Base-by-base conservation (phyloP, 1,140 invertebrate species). In the Cecropterus lyciades region DNA sequence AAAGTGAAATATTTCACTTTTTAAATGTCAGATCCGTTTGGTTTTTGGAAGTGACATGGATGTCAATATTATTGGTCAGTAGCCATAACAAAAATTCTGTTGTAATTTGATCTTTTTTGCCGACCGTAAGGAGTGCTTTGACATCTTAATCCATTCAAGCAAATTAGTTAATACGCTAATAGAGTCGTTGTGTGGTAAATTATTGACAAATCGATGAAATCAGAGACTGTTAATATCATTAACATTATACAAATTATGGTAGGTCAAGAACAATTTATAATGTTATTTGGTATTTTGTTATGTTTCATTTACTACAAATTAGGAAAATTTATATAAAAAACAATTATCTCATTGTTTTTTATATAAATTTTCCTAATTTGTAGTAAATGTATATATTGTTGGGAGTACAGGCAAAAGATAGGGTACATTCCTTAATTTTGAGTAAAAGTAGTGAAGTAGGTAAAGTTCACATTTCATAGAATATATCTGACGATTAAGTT, bases 61-160 rank as follows among this genome's bases (percentile, higher is more conserved):
- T 33, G 24, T 16, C 56, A 16, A 60, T 11, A 57, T 43, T 45
- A 10, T 57, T 20, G 2, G 37, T 14, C 10, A 62, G 65, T 78
- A 77, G 75, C 68, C 15, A 53, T 79, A 70, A 69, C 72, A 59
- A 60, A 10, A 17, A 46, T 70, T 45, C 42, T 24, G 46, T 11
- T 72, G 82, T 79, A 87, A 87, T 59, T 20, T 62, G 67, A 88
- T 87, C 65, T 80, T 82, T 85, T 91, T 65, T 91, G 84, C 79
- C 45, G 79, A 86, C 85, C 84, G 75, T 89, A 68, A 53, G 40
- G 56, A 63, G 64, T 62, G 66, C 78, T 84, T 84, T 89, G 84
- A 91, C 82, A 81, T 87, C 87, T 88, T 86, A 89, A 88, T 91
- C 84, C 78, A 85, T 88, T 88, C 87, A 86, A 69, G 67, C 65